Evolutionary conservation across 2,113 vertebrate species (phyloP), one percentile per base, ranked within the genome.

Genomic region (Mustela lutreola): DNA sequence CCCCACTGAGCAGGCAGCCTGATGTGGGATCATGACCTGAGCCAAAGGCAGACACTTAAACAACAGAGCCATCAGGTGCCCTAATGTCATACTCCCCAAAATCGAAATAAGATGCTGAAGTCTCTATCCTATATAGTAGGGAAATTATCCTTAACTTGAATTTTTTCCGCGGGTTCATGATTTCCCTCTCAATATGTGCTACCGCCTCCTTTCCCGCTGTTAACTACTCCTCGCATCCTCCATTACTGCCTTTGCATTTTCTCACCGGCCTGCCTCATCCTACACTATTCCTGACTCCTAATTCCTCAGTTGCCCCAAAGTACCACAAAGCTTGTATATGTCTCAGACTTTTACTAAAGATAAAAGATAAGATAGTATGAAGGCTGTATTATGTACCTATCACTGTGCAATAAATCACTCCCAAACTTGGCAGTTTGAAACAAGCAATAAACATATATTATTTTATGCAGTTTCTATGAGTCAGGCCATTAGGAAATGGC

Each of bases 1-100:
- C 65, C 65, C 28, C 63, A n/a, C 65, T 70, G 33, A n/a, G 65
- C 16, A 70, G 15, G 65, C 31, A 70, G 33, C 65, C 65, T 67
- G 65, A 67, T 67, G 65, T 16, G 4, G 65, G 15, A n/a, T 67
- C 65, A 9, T 1, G 28, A 65, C 65, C 65, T 70, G 33, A 70
- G 15, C 65, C 31, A n/a, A 19, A n/a, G 65, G 65, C 65, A 70
- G 65, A 70, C 16, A 14, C 31, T 67, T 33, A 70, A n/a, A 70
- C 65, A n/a, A 18, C 65, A 18, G 65, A 70, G 15, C 65, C 33
- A 70, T 70, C 65, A n/a, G 15, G 16, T n/a, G 65, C 33, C 65
- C 33, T 84, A 36, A 89, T 83, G 78, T 63, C 53, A 93, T 14
- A 48, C n/a, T 53, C 88, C 81, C 56, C 60, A 88, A 91, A 79